Percentiles rank a stretch among this genome's conserved stretches.
Conservation (phyloP, 2,888 invertebrate genomes). For the Sinelater perroti region DNA sequence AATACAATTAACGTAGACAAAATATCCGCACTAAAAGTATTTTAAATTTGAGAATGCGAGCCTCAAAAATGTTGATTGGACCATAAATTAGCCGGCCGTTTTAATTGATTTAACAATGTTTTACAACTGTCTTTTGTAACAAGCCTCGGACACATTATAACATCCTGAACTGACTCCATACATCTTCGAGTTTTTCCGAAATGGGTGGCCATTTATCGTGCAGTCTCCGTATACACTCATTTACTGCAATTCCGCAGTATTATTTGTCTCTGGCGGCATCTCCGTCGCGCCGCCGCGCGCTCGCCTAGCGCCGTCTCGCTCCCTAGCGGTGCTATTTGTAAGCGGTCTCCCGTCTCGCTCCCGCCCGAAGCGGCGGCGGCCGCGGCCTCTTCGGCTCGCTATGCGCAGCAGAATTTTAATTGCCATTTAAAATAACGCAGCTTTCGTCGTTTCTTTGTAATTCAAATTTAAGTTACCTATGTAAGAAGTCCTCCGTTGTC, state of each 20-base stretch:
- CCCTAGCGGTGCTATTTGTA: conserved; percentile 41
- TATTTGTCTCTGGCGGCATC: conserved; percentile 37
- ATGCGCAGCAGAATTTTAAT: conserved; percentile 54
- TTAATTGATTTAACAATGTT: conserved; percentile 52
- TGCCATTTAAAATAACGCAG: conserved; percentile 54
- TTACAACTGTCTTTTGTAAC: conserved; percentile 48
- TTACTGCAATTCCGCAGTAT: conserved; percentile 45
- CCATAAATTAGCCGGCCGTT: conserved; percentile 48
- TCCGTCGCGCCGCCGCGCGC: conserved; percentile 19
- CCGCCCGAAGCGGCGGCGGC: conserved; percentile 2
- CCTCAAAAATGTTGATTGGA: conserved; percentile 55
- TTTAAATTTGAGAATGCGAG: conserved; percentile 47
- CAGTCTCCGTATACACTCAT: conserved; percentile 45
- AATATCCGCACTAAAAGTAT: conserved; percentile 45
- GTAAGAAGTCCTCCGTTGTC: conserved; percentile 40
- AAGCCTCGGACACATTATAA: conserved; percentile 41
- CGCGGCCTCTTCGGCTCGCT: conserved; percentile 39
- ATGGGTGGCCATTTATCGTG: conserved; percentile 50
- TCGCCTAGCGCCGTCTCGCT: conserved; percentile 33
- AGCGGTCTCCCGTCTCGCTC: conserved; percentile 32
- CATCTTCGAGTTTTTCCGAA: conserved; percentile 45
- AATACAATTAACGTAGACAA: conserved; percentile 37
- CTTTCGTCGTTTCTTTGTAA: conserved; percentile 50
- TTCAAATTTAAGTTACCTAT: conserved; percentile 52
- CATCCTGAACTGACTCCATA: conserved; percentile 40